Evolutionary conservation across 64 coral and sea anemone genomes (phyloP), one percentile per base, ranked within the genome.

Genomic region (Porites australiensis): DNA sequence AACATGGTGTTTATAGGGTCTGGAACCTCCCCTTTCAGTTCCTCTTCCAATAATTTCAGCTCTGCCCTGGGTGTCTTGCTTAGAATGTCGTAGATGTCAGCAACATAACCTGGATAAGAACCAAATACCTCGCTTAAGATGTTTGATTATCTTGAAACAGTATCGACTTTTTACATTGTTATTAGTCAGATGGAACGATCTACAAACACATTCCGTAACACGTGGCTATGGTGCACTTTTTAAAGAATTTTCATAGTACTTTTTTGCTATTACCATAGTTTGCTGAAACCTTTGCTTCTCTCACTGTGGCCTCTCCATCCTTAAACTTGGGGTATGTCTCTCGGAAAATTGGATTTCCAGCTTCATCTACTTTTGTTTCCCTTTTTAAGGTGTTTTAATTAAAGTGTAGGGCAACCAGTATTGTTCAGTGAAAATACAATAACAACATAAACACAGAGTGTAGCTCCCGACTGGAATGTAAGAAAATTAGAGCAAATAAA

Each of bases 281-380:
- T 87, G 64, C 10, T 3, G 84, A 16, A 15, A 87, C 44, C 49
- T 23, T 87, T 22, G 69, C 53, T 48, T 87, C 84, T 57, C 84
- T 87, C 11, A 87, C 84, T 53, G 65, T 87, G n/a, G 84, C 84
- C 48, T 87, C 84, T 53, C 84, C 84, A 87, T 73, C 68, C 51
- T 87, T 87, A 73, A 58, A 87, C 58, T 87, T 87, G 72, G 67
- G 66, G 48, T 87, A 87, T 5, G 65, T 58, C 10, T 73, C 84
- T 15, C 19, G 47, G 4, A 73, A 37, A 9, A 53, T n/a, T 73
- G 84, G 66, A 58, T 73, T 13, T 5, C 84, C 84, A 43, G 72
- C 19, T 27, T 87, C 84, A 70, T 70, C 64, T 14, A 86, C 22
- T 45, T 86, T 86, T 48, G 82, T 49, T 13, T 87, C 84, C 57